phyloP scores from a whole-genome alignment of 2,113 vertebrate species.

The Pygoscelis adeliae region DNA sequence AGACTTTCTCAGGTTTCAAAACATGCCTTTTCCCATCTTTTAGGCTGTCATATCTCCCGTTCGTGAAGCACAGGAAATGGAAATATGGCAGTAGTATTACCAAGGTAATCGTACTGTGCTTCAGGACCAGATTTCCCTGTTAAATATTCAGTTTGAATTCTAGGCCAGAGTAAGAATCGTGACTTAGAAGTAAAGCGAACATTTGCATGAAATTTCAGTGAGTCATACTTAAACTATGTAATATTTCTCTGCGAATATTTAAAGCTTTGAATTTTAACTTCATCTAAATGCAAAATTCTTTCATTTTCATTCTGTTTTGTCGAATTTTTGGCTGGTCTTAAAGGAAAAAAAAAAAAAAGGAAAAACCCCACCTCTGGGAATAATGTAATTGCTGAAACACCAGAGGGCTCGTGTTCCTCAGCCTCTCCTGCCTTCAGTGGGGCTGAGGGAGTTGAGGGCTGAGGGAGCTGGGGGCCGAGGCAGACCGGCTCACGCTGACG shows the following conservation, averaged over 20 bases:
- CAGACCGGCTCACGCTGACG: fast-evolving
- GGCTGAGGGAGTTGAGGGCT: not conserved
- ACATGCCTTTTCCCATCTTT: not conserved
- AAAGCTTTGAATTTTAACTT: not conserved
- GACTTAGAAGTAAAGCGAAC: not conserved
- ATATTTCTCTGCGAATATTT: not conserved
- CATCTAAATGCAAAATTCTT: not conserved
- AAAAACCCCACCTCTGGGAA: not conserved
- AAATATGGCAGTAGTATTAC: not conserved
- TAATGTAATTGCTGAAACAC: not conserved
- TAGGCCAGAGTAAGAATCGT: not conserved
- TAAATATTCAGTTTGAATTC: not conserved
- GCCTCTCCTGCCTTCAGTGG: fast-evolving
- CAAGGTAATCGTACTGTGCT: not conserved
- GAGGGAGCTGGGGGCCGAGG: not conserved
- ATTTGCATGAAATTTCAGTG: not conserved
- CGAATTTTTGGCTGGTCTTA: not conserved
- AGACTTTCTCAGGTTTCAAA: not conserved
- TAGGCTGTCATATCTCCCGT: not conserved
- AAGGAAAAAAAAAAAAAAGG: no score
- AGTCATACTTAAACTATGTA: not conserved
- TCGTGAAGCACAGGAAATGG: not conserved
- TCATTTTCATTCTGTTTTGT: not conserved
- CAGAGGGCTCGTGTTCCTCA: fast-evolving
- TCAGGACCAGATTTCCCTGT: not conserved